These are phyloP conservation scores for Echinometra lucunter DNA, from an alignment of 53 echinoderm and acorn worm genomes.

Conservation along the genomic window DNA sequence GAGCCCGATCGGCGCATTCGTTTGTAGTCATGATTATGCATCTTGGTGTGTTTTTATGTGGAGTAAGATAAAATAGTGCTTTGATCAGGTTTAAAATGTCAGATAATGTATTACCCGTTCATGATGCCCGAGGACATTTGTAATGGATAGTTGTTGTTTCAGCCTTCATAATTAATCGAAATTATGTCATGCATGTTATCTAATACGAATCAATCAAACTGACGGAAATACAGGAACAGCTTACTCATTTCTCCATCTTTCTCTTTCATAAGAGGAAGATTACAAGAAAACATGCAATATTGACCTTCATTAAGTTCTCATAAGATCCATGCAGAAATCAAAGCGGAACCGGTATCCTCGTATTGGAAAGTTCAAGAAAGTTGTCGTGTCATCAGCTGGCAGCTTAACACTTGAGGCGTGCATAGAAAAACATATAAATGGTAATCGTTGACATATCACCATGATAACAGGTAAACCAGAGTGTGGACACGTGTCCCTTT, in stretches of 20 bases:
- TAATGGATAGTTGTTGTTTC: background rate
- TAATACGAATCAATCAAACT: background rate
- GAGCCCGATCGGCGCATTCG: too few species aligned
- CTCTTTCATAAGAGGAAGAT: background rate
- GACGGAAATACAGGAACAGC: background rate
- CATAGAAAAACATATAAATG: conserved; percentile 20
- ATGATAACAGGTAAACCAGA: background rate
- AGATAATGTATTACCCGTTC: background rate
- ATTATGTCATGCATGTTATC: background rate
- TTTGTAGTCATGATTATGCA: too few species aligned
- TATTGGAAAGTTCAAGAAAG: background rate
- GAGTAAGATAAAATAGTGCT: too few species aligned
- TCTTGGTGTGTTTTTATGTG: too few species aligned
- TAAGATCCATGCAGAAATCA: background rate
- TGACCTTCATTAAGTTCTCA: background rate
- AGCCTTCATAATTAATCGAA: background rate
- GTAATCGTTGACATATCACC: background rate
- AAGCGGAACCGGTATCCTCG: background rate
- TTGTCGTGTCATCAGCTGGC: background rate
- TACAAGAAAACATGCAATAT: background rate
- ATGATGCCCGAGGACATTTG: background rate
- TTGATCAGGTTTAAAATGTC: too few species aligned
- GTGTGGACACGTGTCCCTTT: background rate
- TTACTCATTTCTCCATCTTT: background rate
- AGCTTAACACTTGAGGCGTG: background rate